Evolutionary conservation across 37 sponge, comb jelly and placozoan genomes (phyloP).

Genomic region (Petrosia ficiformis): DNA sequence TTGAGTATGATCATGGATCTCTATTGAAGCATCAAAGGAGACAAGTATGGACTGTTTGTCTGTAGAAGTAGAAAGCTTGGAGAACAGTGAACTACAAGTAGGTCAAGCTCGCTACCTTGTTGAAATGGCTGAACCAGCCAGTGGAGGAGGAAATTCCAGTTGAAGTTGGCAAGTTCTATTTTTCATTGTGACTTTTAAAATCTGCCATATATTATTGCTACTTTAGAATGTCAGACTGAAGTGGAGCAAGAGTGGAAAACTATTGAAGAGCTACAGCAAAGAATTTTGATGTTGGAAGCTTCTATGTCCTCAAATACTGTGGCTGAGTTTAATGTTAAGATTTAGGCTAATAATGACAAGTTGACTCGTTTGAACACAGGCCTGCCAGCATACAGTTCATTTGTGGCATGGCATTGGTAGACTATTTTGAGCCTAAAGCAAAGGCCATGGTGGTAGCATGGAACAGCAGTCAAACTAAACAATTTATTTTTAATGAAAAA

Average conservation of each 20-base stretch:
- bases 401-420: constrained; percentile 23
- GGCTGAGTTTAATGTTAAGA: neutral
- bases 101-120: too few species aligned
- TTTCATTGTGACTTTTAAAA: neutral
- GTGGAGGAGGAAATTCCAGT: too few species aligned
- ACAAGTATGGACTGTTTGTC: too few species aligned
- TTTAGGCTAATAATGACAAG: neutral
- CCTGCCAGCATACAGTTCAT: constrained; percentile 17
- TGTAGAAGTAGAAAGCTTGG: too few species aligned
- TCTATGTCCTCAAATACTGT: neutral
- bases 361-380: constrained; percentile 49
- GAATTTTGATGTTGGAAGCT: too few species aligned
- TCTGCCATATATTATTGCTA: neutral
- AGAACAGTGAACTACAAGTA: too few species aligned
- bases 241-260: neutral
- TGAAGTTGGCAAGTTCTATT: neutral
- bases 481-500: neutral
- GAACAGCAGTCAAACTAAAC: constrained; percentile 8
- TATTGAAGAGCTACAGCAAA: too few species aligned
- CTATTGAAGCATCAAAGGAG: too few species aligned
- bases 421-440: constrained; percentile 47
- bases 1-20: too few species aligned
- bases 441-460: constrained; percentile 4
- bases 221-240: neutral
- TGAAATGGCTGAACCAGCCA: too few species aligned